Percentiles rank a stretch among this genome's conserved stretches.
These are phyloP conservation scores for Diarsia brunnea DNA, from an alignment of 2,888 invertebrate genomes.

Conservation along the genomic window DNA sequence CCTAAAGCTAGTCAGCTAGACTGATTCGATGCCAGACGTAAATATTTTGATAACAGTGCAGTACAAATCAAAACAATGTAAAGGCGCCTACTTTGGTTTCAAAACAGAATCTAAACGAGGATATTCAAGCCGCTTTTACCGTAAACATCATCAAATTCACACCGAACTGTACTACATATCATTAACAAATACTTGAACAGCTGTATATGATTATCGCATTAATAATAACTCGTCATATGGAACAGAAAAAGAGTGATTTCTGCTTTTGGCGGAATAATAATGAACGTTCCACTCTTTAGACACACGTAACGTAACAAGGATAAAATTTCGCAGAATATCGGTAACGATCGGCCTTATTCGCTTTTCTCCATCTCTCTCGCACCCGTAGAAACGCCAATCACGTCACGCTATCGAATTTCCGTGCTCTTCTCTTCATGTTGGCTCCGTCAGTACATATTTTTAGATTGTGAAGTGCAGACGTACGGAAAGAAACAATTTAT, in stretches of 20 bases:
- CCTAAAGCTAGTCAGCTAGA: not conserved
- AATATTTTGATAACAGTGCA: slow-evolving; percentile 52
- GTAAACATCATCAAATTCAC: slow-evolving; percentile 13
- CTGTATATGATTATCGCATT: not conserved
- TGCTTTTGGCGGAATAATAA: slow-evolving; percentile 29
- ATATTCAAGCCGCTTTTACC: not conserved
- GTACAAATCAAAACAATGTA: slow-evolving; percentile 39
- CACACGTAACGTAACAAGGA: slow-evolving; percentile 65
- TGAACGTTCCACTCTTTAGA: slow-evolving; percentile 36
- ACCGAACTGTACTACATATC: not conserved
- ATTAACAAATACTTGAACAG: slow-evolving; percentile 29
- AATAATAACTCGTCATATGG: not conserved
- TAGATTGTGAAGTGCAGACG: slow-evolving; percentile 79
- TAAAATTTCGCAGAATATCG: slow-evolving; percentile 71
- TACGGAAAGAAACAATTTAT: slow-evolving; percentile 66
- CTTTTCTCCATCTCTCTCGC: slow-evolving; percentile 70
- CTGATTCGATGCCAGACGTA: slow-evolving; percentile 29
- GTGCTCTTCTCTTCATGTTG: slow-evolving; percentile 64
- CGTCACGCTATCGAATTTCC: slow-evolving; percentile 86
- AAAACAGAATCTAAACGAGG: not conserved
- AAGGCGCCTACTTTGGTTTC: not conserved
- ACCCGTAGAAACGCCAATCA: slow-evolving; percentile 67
- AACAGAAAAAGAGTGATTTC: slow-evolving; percentile 32
- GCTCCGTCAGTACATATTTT: slow-evolving; percentile 85
- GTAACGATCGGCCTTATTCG: slow-evolving; percentile 67